A percentile compares a stretch with the other conserved stretches of the same genome.
phyloP scores from a whole-genome alignment of 2,797 vertebrate species.

The Chaenodraco wilsoni region DNA sequence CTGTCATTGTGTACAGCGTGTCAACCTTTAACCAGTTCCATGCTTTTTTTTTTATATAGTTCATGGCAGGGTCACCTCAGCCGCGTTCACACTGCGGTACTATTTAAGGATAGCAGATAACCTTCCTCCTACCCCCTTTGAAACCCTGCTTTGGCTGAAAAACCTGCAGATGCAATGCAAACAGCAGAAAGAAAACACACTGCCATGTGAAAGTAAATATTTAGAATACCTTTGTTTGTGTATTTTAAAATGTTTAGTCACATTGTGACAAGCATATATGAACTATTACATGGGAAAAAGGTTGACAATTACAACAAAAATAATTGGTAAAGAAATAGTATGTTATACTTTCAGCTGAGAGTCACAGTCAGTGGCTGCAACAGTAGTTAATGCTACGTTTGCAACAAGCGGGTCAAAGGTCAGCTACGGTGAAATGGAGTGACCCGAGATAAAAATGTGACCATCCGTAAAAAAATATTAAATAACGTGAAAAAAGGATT shows the following conservation, averaged over 20 bases:
- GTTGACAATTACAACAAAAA: background rate
- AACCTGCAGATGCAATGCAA: background rate
- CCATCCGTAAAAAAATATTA: background rate
- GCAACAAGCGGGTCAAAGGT: conserved; percentile 36
- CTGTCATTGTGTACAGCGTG: conserved; percentile 6
- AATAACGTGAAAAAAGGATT: background rate
- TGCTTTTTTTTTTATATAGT: conserved; percentile 22
- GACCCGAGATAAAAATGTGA: background rate
- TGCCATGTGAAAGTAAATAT: conserved; percentile 4
- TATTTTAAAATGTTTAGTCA: background rate
- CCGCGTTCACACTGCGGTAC: too few relatives aligned
- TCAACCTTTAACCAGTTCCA: conserved; percentile 9
- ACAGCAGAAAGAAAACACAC: conserved; percentile 1
- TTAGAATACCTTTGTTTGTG: background rate
- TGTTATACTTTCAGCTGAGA: background rate
- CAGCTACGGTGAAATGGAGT: background rate
- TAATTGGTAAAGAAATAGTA: background rate
- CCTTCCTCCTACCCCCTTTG: background rate
- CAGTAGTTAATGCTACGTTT: background rate
- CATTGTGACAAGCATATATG: background rate
- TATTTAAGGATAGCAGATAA: background rate
- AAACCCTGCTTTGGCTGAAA: conserved; percentile 8
- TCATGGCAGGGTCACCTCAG: conserved; percentile 40
- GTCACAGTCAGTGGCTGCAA: background rate
- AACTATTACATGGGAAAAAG: background rate